A percentile compares a stretch with the other conserved stretches of the same genome.
phyloP scores from a whole-genome alignment of 2,797 vertebrate species.

The Selene dorsalis region DNA sequence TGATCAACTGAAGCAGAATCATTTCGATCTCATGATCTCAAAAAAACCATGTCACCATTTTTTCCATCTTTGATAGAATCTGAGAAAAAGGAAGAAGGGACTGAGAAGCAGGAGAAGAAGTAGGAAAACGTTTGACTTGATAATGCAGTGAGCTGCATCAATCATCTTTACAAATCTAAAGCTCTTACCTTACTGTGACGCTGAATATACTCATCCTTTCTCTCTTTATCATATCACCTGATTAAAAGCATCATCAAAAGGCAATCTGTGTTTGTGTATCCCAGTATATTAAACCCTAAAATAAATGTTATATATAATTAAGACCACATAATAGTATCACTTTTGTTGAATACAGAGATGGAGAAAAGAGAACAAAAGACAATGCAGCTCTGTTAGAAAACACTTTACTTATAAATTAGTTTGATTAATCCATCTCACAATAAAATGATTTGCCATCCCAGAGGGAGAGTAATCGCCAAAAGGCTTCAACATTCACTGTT shows the following conservation, averaged over 20 bases:
- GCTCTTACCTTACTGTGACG: not conserved
- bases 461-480: constrained; percentile 58
- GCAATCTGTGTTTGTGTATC: constrained; percentile 36
- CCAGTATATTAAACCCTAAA: constrained; percentile 1
- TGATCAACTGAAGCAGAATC: not conserved
- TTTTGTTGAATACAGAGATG: constrained; percentile 7
- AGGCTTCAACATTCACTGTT: constrained; percentile 73
- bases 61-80: constrained; percentile 58
- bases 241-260: constrained; percentile 81
- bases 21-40: not conserved
- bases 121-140: constrained; percentile 51
- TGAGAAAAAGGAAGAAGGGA: constrained; percentile 51
- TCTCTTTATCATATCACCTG: constrained; percentile 20
- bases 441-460: constrained; percentile 72
- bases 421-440: constrained; percentile 74
- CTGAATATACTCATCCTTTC: constrained; percentile 11
- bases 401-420: constrained; percentile 84
- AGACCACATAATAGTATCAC: not conserved
- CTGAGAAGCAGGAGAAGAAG: constrained; percentile 30
- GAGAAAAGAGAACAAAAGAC: constrained; percentile 28
- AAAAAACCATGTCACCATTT: constrained; percentile 19
- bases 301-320: no score
- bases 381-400: constrained; percentile 73
- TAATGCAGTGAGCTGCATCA: constrained; percentile 12
- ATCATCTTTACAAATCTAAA: constrained; percentile 14